Base-by-base conservation (phyloP, 2,888 invertebrate genomes). In the Drosophila putrida region DNA sequence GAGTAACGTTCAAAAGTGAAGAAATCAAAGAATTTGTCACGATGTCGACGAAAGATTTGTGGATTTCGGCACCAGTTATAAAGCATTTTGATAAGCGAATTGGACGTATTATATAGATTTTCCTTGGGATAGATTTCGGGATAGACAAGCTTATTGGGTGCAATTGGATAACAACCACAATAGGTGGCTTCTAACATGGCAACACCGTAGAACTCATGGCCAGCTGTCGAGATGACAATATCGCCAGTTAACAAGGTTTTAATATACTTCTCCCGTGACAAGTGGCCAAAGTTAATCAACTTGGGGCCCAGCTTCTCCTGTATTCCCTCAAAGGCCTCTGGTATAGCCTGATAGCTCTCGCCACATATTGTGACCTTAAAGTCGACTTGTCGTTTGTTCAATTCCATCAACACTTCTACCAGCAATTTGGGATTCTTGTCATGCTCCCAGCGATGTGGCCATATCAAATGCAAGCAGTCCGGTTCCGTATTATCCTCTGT, bases 371-470 rank as follows among this genome's bases (percentile, higher is more conserved):
- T 92, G 20, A 96, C 91, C 65, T 92, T 91, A 88, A 96, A 96
- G 59, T 93, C 91, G 10, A 93, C 89, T 25, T 93, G 93, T 10
- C 93, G 92, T 46, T 94, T 93, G 54, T 93, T 92, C 28, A 95
- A 88, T 63, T 91, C 92, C 64, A 93, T 88, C 5, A 95, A 80
- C 0, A 94, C 93, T 36, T 93, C 91, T 66, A 96, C 95, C 80
- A 96, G 94, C 13, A 93, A 90, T 46, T 95, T 94, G 0, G 96
- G 96, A 88, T 95, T 94, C 92, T 96, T 96, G 89, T 96, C 96
- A 90, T 95, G 95, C 90, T 96, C 96, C 96, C 96, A 96, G 82
- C 96, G 93, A 91, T 96, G 96, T 0, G 96, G 95, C 96, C 96
- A 96, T 6, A 96, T 94, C 61, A 96, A 94, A 82, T 94, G 94